These are phyloP conservation scores for Centropus unirufus DNA, from an alignment of 2,113 vertebrate species.

Conservation along the genomic window DNA sequence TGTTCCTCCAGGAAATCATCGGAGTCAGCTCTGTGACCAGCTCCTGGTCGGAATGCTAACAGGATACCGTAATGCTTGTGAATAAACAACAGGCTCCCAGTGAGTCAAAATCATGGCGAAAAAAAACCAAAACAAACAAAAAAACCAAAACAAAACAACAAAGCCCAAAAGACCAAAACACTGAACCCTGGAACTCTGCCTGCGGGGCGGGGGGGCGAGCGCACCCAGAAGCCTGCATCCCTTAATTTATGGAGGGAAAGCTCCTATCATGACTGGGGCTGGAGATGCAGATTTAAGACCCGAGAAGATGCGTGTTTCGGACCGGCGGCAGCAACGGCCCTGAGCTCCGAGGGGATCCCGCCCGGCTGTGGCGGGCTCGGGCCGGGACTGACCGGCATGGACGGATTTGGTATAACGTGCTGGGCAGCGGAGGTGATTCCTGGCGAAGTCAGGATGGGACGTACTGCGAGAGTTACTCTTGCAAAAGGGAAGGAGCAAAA, in stretches of 20 bases:
- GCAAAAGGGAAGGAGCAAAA: background rate
- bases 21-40: conserved; percentile 84
- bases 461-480: background rate
- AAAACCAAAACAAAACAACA: too few species aligned
- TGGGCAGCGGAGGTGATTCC: background rate
- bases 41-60: conserved; percentile 86
- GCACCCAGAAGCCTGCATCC: background rate
- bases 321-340: too few species aligned
- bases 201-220: background rate
- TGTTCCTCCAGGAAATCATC: conserved; percentile 85
- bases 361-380: background rate
- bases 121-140: too few species aligned
- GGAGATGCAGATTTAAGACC: background rate
- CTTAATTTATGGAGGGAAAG: background rate
- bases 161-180: background rate
- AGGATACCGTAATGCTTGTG: conserved; percentile 81
- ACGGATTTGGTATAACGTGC: background rate
- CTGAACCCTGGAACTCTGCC: background rate
- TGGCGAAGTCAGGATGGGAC: background rate
- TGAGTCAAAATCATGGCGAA: background rate
- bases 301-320: background rate
- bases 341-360: background rate
- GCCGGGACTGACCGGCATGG: background rate
- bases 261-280: background rate
- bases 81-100: conserved; percentile 56